Evolutionary conservation across 2,888 invertebrate species (phyloP), one percentile per base, ranked within the genome.

Genomic region (Priocnemis perturbator): DNA sequence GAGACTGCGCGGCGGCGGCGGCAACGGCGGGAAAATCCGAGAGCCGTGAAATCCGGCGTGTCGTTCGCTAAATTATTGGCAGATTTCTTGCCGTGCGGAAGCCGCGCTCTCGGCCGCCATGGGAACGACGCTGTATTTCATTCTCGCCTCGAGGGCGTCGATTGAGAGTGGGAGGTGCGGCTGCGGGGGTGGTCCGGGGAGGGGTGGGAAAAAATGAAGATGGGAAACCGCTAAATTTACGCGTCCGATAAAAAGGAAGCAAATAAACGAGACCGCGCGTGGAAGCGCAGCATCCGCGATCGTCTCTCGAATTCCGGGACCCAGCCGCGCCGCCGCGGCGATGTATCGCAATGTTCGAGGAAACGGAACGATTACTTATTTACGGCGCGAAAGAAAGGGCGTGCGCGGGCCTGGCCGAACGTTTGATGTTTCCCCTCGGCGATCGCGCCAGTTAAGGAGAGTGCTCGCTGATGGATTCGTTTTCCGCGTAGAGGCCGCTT

Each of bases 331-430:
- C 21, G 61, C 59, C 56, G 67, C 71, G 67, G 1, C 50, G 5
- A 50, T n/a, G 17, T 50, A 19, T 19, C 50, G 50, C 9, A 50
- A 19, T 68, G 68, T 79, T 76, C 76, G 64, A 37, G 61, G 76
- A 80, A 80, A 74, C 70, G 62, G 59, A 57, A 71, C 61, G 79
- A 80, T 79, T 76, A 79, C 80, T 79, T 80, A 79, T 78, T 79
- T 79, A 79, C 57, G 70, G 55, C 53, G 64, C 45, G 23, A 59
- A 37, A 21, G 17, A 56, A 52, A 11, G 53, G 48, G 47, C 5
- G n/a, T 11, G 11, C 14, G 7, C 14, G 17, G 20, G 44, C 37
- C 23, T n/a, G 47, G 62, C 21, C 53, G 62, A 60, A 64, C 73
- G 75, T 79, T 79, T 79, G 77, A 79, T 77, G 75, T 77, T 71